Evolutionary conservation across 2,888 invertebrate genomes (phyloP), one percentile per base, ranked within the genome.

Genomic region (Meteorus colon): DNA sequence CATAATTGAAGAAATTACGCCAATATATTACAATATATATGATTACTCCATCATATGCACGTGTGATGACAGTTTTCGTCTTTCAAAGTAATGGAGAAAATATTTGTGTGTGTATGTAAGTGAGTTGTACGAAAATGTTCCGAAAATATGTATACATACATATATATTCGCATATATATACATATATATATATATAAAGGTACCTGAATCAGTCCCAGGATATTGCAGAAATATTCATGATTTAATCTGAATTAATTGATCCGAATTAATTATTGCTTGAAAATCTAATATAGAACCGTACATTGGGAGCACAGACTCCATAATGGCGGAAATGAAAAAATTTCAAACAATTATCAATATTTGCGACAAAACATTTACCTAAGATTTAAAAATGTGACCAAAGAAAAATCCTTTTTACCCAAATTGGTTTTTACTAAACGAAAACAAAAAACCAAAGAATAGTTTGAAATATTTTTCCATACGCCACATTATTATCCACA

Each of bases 391-490:
- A 65, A 34, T 63, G 24, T 41, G 34, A 41, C 65, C 37, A 65
- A 34, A 65, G 14, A n/a, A 34, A 34, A 31, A 34, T 19, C 19
- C n/a, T 55, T 55, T 55, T 55, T 55, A 55, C 55, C 16, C 2
- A 55, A 55, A 19, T 55, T 55, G 55, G 55, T 55, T 55, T 55
- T 55, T 24, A 55, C 55, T 24, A 55, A 55, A 24, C n/a, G 10
- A 55, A 19, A 48, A 24, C 24, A 24, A 16, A 59, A 68, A 77
- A 76, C 76, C 77, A 75, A 76, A 79, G 77, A 76, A 77, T 73
- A 77, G 70, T 76, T 83, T 82, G 78, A 79, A 79, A 84, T 86
- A 86, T 86, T 86, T 86, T 86, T 83, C 86, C 82, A 85, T 86
- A 86, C 81, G 75, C 78, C 80, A 80, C 82, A 82, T 77, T 65